phyloP scores from a whole-genome alignment of 2,888 invertebrate genomes.

The Melanophora roralis region DNA sequence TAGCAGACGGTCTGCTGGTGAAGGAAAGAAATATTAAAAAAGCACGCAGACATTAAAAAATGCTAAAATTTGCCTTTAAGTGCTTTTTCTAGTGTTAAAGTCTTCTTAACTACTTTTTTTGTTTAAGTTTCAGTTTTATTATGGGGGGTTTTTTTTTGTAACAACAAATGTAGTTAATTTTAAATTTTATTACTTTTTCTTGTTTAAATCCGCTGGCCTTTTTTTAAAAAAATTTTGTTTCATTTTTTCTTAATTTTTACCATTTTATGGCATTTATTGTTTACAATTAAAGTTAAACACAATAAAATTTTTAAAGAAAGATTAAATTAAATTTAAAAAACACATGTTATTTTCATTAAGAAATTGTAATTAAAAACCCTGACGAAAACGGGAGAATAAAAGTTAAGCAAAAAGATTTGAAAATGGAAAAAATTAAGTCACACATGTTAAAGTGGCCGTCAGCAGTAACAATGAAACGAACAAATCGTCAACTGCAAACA shows the following conservation, averaged over 20 bases:
- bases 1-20: slow-evolving; percentile 1
- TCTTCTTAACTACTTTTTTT: neutral
- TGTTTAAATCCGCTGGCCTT: neutral
- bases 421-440: neutral
- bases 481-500: neutral
- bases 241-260: too few species aligned
- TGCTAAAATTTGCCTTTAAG: neutral
- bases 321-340: neutral
- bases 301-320: neutral
- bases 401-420: neutral
- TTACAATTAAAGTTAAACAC: slow-evolving; percentile 29
- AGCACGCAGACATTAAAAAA: neutral
- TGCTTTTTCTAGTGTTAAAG: slow-evolving; percentile 21
- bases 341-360: slow-evolving; percentile 12
- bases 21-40: neutral
- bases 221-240: neutral
- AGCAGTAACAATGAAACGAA: neutral
- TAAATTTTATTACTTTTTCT: neutral
- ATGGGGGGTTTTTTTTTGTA: too few species aligned
- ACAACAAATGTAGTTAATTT: neutral
- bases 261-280: slow-evolving; percentile 17
- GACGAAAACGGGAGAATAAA: slow-evolving; percentile 6
- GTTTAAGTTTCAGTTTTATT: too few species aligned
- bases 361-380: slow-evolving; percentile 47
- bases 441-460: slow-evolving; percentile 36